Percentiles rank a stretch among this genome's conserved stretches.
These are phyloP conservation scores for Agelas oroides DNA, from an alignment of 37 sponge, comb jelly and placozoan species.

Conservation along the genomic window DNA sequence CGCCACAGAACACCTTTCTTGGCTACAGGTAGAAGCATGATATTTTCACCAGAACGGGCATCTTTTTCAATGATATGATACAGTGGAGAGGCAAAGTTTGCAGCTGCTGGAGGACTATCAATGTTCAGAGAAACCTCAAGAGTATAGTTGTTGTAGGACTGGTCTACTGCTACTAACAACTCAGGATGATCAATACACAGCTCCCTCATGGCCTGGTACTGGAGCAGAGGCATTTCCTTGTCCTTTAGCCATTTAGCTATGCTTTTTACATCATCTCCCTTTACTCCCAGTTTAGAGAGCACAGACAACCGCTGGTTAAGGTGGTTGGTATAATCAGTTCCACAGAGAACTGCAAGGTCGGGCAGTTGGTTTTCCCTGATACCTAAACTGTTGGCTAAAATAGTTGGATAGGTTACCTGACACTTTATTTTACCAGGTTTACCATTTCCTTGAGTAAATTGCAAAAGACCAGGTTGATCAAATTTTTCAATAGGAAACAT, in stretches of 20 bases:
- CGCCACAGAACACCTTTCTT: background rate
- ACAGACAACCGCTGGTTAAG: background rate
- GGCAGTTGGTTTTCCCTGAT: slow-evolving; percentile 18
- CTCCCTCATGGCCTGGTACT: background rate
- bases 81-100: too few species aligned
- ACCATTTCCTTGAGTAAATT: background rate
- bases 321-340: slow-evolving; percentile 45
- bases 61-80: background rate
- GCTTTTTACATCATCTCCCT: background rate
- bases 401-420: background rate
- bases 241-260: slow-evolving; percentile 11
- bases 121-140: too few species aligned
- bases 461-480: too few species aligned
- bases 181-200: slow-evolving; percentile 7
- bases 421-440: slow-evolving; percentile 3
- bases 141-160: background rate
- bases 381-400: slow-evolving; percentile 12
- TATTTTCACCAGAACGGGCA: background rate
- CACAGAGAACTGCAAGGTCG: slow-evolving; percentile 63
- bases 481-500: slow-evolving; percentile 8
- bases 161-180: background rate
- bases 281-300: background rate
- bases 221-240: background rate
- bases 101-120: too few species aligned
- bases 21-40: background rate